Evolutionary conservation across 1,140 invertebrate genomes (phyloP).

Genomic region (Cotesia typhae): DNA sequence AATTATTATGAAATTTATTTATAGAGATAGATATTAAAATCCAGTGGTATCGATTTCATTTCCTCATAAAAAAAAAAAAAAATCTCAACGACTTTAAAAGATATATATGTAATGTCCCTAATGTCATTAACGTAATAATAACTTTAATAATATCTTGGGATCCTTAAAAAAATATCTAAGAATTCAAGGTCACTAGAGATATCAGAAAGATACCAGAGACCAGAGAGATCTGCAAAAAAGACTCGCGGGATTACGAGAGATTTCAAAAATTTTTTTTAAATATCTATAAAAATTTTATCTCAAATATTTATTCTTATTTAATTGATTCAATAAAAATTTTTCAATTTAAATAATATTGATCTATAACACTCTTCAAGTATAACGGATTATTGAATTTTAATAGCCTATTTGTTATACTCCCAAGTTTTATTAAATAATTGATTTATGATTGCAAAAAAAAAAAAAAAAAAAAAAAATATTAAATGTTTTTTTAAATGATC

Average conservation of each 20-base stretch:
- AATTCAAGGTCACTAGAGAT: neutral
- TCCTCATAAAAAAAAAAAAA: neutral
- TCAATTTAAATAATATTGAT: too few species aligned
- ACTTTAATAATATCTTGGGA: neutral
- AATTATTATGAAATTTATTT: too few species aligned
- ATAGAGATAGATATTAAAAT: too few species aligned
- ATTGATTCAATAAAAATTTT: too few species aligned
- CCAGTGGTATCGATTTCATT: neutral
- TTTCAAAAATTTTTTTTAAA: neutral
- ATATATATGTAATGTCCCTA: neutral
- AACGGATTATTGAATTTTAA: too few species aligned
- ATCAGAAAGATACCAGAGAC: neutral
- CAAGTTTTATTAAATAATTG: neutral
- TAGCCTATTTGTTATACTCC: conserved; percentile 16
- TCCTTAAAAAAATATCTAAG: conserved; percentile 33
- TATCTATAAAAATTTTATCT: too few species aligned
- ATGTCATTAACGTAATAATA: neutral
- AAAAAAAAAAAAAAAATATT: too few species aligned
- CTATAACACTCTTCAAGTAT: too few species aligned
- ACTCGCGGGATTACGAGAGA: neutral
- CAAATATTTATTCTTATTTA: too few species aligned
- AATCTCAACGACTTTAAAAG: neutral
- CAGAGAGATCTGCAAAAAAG: neutral
- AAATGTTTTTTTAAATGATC: neutral
- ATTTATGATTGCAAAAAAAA: neutral